Conservation (phyloP, 2,888 invertebrate genomes). For the Synanthedon vespiformis region DNA sequence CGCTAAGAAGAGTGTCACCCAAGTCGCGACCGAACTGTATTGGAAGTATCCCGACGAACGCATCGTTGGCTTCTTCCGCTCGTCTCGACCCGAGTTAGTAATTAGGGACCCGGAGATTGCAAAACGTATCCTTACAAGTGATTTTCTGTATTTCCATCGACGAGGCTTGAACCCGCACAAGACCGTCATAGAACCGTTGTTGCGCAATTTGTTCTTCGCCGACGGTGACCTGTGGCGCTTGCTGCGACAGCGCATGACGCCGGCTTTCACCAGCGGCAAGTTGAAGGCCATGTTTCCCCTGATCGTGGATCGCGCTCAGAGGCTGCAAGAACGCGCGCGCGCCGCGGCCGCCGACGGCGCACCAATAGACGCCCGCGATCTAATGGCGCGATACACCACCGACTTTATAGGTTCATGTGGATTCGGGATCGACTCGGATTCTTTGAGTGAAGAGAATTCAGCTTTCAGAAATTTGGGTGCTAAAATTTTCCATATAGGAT, state of each 20-base stretch:
- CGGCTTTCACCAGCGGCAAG: conserved; percentile 44
- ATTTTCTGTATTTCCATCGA: conserved; percentile 29
- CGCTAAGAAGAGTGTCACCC: conserved; percentile 21
- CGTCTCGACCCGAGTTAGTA: conserved; percentile 23
- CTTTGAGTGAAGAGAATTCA: conserved; percentile 33
- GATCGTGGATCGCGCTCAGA: conserved; percentile 35
- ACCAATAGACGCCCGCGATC: conserved; percentile 32
- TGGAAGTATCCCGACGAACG: conserved; percentile 35
- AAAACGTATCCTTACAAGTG: conserved; percentile 26
- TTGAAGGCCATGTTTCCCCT: conserved; percentile 46
- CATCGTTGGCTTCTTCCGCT: conserved; percentile 33
- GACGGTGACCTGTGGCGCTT: conserved; percentile 45
- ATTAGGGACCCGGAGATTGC: conserved; percentile 33
- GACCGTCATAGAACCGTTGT: conserved; percentile 30
- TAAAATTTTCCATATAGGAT: conserved; percentile 22
- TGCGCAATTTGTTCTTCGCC: conserved; percentile 38
- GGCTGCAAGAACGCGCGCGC: conserved; percentile 24
- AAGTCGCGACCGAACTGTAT: conserved; percentile 25
- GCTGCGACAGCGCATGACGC: conserved; percentile 42
- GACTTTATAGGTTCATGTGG: conserved; percentile 46
- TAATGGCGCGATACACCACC: conserved; percentile 45
- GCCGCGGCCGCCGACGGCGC: conserved; percentile 15
- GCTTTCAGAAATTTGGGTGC: conserved; percentile 34
- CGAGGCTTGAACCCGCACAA: conserved; percentile 27
- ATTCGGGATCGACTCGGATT: conserved; percentile 38